Percentiles rank a stretch among this genome's conserved stretches.
These are phyloP conservation scores for Parazoanthus darwini DNA, from an alignment of 92 coral and sea anemone species.

Conservation along the genomic window DNA sequence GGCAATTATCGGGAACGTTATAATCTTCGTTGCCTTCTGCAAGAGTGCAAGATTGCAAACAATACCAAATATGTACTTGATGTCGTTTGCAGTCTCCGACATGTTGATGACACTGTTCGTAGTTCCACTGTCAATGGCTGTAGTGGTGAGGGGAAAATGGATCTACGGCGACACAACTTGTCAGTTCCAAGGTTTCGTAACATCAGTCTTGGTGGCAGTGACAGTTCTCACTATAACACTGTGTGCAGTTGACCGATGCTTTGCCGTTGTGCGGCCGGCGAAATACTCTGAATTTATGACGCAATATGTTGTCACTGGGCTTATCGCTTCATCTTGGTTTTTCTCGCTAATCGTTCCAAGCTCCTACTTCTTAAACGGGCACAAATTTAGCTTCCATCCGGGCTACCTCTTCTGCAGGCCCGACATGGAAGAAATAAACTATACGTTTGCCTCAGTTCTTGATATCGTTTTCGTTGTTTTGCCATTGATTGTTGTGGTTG, in stretches of 20 bases:
- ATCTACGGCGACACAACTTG: conserved; percentile 17
- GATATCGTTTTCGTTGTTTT: background rate
- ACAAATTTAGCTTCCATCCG: conserved; percentile 30
- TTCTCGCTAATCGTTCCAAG: conserved; percentile 15
- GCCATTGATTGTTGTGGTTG: background rate
- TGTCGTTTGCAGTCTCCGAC: conserved; percentile 30
- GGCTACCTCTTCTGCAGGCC: conserved; percentile 40
- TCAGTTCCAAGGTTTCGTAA: conserved; percentile 31
- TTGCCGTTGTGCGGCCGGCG: conserved; percentile 14
- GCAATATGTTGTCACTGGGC: conserved; percentile 19
- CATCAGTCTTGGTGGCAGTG: conserved; percentile 1
- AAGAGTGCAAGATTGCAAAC: conserved; percentile 15
- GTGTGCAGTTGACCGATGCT: conserved; percentile 27
- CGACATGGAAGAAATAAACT: conserved; percentile 7
- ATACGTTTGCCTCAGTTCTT: background rate
- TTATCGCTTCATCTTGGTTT: conserved; percentile 15
- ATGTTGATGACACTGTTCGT: conserved; percentile 17
- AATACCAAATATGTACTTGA: conserved; percentile 31
- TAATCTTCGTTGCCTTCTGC: conserved; percentile 22
- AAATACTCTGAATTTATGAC: conserved; percentile 13
- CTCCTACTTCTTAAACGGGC: conserved; percentile 22
- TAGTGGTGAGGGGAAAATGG: conserved; percentile 18
- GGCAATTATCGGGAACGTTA: conserved; percentile 25
- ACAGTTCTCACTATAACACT: conserved; percentile 13
- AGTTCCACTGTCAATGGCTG: conserved; percentile 22